phyloP scores from a whole-genome alignment of 1,140 invertebrate genomes.

The Zaprionus kolodkinae region DNA sequence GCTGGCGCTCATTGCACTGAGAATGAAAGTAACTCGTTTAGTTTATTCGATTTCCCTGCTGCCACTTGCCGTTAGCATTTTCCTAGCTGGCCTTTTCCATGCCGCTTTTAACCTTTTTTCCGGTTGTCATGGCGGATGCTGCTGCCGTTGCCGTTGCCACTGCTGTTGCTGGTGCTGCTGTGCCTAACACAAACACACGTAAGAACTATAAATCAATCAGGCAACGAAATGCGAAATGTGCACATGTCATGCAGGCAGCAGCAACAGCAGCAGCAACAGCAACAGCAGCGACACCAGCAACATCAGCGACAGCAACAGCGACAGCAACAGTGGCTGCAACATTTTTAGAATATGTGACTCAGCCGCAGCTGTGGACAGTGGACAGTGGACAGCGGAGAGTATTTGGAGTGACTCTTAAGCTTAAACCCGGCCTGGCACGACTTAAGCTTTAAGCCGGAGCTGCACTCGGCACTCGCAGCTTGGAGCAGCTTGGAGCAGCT shows the following conservation, averaged over 20 bases:
- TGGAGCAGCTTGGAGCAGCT: slow-evolving; percentile 29
- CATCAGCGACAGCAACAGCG: slow-evolving; percentile 13
- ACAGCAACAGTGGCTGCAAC: slow-evolving; percentile 23
- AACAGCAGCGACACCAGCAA: slow-evolving; percentile 24
- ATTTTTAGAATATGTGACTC: slow-evolving; percentile 44
- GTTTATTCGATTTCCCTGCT: slow-evolving; percentile 72
- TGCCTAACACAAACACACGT: slow-evolving; percentile 53
- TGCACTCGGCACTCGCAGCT: slow-evolving; percentile 28
- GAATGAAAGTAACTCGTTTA: slow-evolving; percentile 76
- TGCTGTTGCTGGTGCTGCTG: slow-evolving; percentile 27
- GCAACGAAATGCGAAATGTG: slow-evolving; percentile 78
- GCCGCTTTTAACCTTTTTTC: slow-evolving; percentile 58
- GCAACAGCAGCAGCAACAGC: slow-evolving; percentile 26
- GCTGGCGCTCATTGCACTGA: slow-evolving; percentile 29
- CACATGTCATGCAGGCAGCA: slow-evolving; percentile 69
- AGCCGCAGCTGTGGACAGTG: slow-evolving; percentile 33
- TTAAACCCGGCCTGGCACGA: slow-evolving; percentile 35
- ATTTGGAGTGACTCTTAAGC: slow-evolving; percentile 7
- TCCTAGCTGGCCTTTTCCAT: slow-evolving; percentile 42
- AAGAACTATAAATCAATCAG: slow-evolving; percentile 80
- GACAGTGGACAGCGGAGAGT: neutral
- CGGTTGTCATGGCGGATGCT: slow-evolving; percentile 42
- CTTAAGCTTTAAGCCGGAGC: slow-evolving; percentile 38
- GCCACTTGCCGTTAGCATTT: slow-evolving; percentile 43
- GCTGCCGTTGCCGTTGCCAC: neutral